Base-by-base conservation (phyloP, 2,888 invertebrate species). In the Hypercompe scribonia region DNA sequence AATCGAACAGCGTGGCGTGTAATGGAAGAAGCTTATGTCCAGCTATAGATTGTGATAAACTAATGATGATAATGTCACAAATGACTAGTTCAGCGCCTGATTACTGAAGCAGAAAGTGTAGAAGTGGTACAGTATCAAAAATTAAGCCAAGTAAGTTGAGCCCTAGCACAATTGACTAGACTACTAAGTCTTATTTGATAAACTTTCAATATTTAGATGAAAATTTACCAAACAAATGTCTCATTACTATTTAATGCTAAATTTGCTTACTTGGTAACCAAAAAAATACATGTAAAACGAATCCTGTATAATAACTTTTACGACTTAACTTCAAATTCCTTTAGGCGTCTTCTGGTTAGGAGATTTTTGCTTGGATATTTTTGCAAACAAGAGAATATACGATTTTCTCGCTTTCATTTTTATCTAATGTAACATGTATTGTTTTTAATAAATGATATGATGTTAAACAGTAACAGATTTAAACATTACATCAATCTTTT, bases 261-360 rank as follows among this genome's bases (percentile, higher is more conserved):
- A 36, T 68, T 42, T 31, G 64, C 34, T 68, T 65, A 54, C 39
- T 18, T 65, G n/a, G 10, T 31, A 65, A 28, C 66, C 42, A 31
- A 8, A 66, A 71, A 68, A 72, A 63, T 68, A 65, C 31, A 36
- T 58, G 33, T 42, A 61, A 66, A 58, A 42, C 39, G 31, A 61
- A 58, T n/a, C 31, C 39, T 58, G 54, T 66, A 31, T 71, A 66
- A 46, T 69, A 58, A 65, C 50, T 66, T 70, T 70, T 69, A 71
- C 67, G 69, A 46, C 65, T 68, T 65, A 70, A 68, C 68, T 75
- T 54, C 33, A 67, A 61, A 61, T 36, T 71, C 28, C 28, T 75
- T 42, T 33, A 58, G 36, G 54, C 15, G 10, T 10, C 18, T 68
- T 7, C 36, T 36, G 33, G 28, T 78, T 39, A 24, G 68, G 65